Evolutionary conservation across 1,140 invertebrate genomes (phyloP).

Genomic region (Halictus rubicundus): DNA sequence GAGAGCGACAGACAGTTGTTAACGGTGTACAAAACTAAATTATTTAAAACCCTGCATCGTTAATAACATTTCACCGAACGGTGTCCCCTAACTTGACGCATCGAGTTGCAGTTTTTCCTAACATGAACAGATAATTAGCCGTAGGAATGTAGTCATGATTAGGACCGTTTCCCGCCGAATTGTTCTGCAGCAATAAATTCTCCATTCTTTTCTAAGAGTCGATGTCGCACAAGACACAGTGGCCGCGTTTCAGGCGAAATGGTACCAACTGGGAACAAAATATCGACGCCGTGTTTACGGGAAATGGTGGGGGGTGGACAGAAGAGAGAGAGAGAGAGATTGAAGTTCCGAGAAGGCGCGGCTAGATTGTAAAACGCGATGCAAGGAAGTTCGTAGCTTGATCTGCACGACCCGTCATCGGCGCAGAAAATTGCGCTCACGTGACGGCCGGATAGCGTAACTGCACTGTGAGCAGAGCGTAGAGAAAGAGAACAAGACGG

Average conservation of each 20-base stretch:
- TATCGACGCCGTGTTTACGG: not conserved
- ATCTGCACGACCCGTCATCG: slow-evolving; percentile 60
- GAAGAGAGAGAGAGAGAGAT: not conserved
- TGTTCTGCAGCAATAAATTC: no score
- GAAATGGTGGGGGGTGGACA: not conserved
- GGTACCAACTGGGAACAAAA: not conserved
- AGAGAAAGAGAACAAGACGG: slow-evolving; percentile 25
- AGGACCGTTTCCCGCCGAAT: no score
- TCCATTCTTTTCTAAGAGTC: no score
- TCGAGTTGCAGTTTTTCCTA: no score
- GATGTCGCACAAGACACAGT: no score
- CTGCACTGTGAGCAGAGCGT: slow-evolving; percentile 37
- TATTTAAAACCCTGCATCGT: no score
- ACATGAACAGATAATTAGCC: no score
- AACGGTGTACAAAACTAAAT: no score
- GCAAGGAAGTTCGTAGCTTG: slow-evolving; percentile 53
- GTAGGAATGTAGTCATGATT: no score
- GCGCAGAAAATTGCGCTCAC: slow-evolving; percentile 65
- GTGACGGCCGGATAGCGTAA: slow-evolving; percentile 59
- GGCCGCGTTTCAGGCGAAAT: not conserved
- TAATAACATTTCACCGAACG: no score
- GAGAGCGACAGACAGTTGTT: no score
- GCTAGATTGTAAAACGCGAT: slow-evolving; percentile 58
- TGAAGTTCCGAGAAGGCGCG: slow-evolving; percentile 52
- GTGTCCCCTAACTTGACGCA: no score